Evolutionary conservation across 2,797 vertebrate genomes (phyloP), one percentile per base, ranked within the genome.

Genomic region (Allobates femoralis): DNA sequence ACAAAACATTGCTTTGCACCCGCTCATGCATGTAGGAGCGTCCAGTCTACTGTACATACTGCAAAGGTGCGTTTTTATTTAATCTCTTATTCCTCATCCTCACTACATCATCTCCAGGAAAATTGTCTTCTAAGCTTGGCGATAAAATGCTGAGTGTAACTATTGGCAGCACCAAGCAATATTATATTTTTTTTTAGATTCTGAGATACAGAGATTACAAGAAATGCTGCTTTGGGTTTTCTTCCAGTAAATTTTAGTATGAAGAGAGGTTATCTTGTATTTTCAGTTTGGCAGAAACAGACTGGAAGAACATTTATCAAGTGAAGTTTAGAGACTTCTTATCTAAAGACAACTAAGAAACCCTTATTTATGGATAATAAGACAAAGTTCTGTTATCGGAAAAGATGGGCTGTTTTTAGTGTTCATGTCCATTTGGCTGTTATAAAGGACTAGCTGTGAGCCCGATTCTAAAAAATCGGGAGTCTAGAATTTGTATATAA

Each of bases 251-350:
- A 7, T 30, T 41, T 3, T 30, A 50, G 15, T 41, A 41, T 16
- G 46, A 46, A 26, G 28, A 37, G 58, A 80, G 37, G 78, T 80
- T 80, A 80, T 80, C 56, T 51, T 62, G 5, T 41, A 3, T 30
- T 30, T 50, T 66, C 62, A n/a, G 5, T 76, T 77, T 53, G 58
- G 64, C 58, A 62, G 71, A 84, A 84, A 62, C 12, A 32, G 41
- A 51, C 46, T 76, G 30, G 53, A 28, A 77, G 41, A 34, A 74
- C 62, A 79, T 85, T 85, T 79, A 79, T 85, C 73, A 84, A 66
- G 34, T 75, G 26, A 30, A 58, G 71, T 67, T 77, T 53, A 56
- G 74, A 77, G 26, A 75, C 82, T 66, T 66, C 50, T 78, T 69
- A 78, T 78, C 83, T 79, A 16, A 14, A 23, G 15, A 56, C 41